These are phyloP conservation scores for Pseudotriccus pelzelni DNA, from an alignment of 2,797 vertebrate species.

Conservation along the genomic window DNA sequence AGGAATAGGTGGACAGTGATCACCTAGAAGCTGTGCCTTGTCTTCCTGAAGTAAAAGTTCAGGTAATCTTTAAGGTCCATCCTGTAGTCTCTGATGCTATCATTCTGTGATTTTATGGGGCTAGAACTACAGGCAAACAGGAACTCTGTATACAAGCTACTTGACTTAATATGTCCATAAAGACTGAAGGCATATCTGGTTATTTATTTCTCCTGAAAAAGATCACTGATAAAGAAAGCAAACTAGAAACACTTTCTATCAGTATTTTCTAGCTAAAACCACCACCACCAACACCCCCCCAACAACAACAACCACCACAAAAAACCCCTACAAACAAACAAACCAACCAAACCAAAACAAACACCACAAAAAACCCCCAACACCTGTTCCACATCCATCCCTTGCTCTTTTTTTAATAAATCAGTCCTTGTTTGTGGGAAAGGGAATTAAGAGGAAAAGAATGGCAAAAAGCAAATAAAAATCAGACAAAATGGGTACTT, in stretches of 20 bases:
- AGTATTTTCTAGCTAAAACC: background rate
- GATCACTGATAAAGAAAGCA: background rate
- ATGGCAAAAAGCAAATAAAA: background rate
- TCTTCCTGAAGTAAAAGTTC: background rate
- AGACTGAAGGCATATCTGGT: background rate
- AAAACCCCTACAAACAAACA: too few species aligned
- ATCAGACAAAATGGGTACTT: background rate
- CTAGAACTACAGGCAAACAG: background rate
- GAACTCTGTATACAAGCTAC: background rate
- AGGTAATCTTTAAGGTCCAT: background rate
- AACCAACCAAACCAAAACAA: background rate
- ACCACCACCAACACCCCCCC: background rate
- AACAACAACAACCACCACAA: background rate
- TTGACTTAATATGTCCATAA: background rate
- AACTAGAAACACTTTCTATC: background rate
- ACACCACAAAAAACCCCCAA: background rate
- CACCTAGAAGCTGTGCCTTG: background rate
- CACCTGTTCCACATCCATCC: background rate
- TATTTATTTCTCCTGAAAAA: constrained; percentile 23
- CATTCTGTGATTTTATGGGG: background rate
- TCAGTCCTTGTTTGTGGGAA: background rate
- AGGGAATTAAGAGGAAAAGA: background rate
- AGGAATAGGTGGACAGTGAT: background rate
- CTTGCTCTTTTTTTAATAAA: background rate
- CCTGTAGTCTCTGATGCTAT: background rate